Percentiles rank a stretch among this genome's conserved stretches.
These are phyloP conservation scores for Drosophila pullipes DNA, from an alignment of 2,888 invertebrate species.

Conservation along the genomic window DNA sequence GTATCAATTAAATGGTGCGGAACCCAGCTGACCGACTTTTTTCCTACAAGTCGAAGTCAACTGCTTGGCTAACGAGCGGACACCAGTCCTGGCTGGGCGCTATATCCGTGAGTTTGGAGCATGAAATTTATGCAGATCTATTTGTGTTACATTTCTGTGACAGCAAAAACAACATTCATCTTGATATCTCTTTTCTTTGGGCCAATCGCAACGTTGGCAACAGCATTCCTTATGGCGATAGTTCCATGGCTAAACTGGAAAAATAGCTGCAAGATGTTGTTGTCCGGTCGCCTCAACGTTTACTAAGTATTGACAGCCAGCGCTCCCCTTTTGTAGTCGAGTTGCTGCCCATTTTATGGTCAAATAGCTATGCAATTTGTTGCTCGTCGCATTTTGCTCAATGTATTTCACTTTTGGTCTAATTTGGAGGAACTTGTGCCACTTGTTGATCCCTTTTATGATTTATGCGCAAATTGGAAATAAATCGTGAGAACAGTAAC, in stretches of 20 bases:
- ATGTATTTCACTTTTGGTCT: constrained; percentile 59
- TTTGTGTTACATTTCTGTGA: constrained; percentile 72
- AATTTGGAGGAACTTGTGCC: constrained; percentile 32
- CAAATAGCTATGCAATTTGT: constrained; percentile 63
- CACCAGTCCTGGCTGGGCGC: constrained; percentile 36
- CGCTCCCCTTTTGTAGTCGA: constrained; percentile 39
- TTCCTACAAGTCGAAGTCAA: constrained; percentile 13
- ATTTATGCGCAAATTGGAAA: constrained; percentile 3
- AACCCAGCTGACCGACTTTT: constrained; percentile 51
- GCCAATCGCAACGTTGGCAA: constrained; percentile 38
- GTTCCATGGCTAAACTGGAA: constrained; percentile 56
- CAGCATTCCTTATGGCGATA: constrained; percentile 68
- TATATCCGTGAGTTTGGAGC: constrained; percentile 41
- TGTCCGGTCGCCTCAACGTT: constrained; percentile 14
- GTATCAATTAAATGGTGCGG: constrained; percentile 50
- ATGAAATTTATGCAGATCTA: constrained; percentile 72
- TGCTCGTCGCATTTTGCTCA: constrained; percentile 33
- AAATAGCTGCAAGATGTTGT: constrained; percentile 56
- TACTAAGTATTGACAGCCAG: constrained; percentile 12
- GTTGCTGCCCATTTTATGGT: constrained; percentile 55
- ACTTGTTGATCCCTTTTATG: constrained; percentile 23
- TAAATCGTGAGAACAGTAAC: constrained; percentile 22
- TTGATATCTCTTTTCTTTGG: constrained; percentile 58
- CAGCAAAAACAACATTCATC: constrained; percentile 27
- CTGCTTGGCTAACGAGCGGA: constrained; percentile 51